Conservation (phyloP, 2,797 vertebrate species). For the Ptychadena robeensis region DNA sequence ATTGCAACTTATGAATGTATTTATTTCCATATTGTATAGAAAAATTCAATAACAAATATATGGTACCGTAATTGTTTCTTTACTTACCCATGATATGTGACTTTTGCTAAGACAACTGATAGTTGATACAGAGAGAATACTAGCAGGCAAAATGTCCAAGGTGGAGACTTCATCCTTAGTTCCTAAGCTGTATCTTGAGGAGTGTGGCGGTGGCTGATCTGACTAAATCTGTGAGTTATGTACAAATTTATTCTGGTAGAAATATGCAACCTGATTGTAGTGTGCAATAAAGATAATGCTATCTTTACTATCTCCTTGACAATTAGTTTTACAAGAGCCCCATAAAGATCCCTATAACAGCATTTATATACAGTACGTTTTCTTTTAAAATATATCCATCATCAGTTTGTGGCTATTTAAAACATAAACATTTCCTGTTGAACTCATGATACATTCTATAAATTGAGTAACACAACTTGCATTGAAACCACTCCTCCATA, state of each 20-base stretch:
- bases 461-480: no score
- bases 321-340: conserved; percentile 24
- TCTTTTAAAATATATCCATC: background rate
- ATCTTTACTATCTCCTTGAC: conserved; percentile 6
- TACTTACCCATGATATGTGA: conserved; percentile 55
- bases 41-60: background rate
- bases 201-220: background rate
- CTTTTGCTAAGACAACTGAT: background rate
- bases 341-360: conserved; percentile 8
- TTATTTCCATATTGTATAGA: no score
- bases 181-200: background rate
- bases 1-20: no score
- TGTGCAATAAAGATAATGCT: conserved; percentile 35
- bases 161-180: conserved; percentile 33
- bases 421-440: background rate
- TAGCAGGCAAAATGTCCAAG: conserved; percentile 24
- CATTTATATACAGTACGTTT: background rate
- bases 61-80: background rate
- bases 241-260: conserved; percentile 2
- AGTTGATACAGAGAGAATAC: background rate
- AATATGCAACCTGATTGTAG: background rate
- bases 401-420: background rate
- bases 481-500: no score
- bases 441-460: no score
- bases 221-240: background rate